phyloP scores from a whole-genome alignment of 2,797 vertebrate genomes.

The Microcaecilia unicolor region DNA sequence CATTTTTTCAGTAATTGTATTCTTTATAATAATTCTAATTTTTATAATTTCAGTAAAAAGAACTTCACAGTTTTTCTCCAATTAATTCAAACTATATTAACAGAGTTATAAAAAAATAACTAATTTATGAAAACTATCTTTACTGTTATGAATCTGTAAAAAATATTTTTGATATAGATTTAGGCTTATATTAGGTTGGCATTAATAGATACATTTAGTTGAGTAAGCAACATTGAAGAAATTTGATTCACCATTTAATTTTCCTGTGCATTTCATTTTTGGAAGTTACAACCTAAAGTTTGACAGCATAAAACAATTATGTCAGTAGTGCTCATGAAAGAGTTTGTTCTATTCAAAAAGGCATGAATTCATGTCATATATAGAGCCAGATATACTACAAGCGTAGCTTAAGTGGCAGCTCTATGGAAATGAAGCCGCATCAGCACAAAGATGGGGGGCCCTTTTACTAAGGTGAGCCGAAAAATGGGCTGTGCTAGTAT shows the following conservation, averaged over 20 bases:
- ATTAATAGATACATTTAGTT: conserved; percentile 11
- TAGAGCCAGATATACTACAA: conserved; percentile 14
- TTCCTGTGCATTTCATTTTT: conserved; percentile 13
- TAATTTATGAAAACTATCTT: conserved; percentile 30
- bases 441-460: too few species aligned
- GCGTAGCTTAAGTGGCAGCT: conserved; percentile 30
- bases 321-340: conserved; percentile 8
- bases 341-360: conserved; percentile 12
- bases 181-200: conserved; percentile 9
- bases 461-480: too few species aligned
- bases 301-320: conserved; percentile 15
- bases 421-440: too few species aligned
- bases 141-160: conserved; percentile 15
- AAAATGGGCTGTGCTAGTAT: too few species aligned
- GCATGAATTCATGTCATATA: conserved; percentile 17
- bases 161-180: conserved; percentile 3
- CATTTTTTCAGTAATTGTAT: too few species aligned
- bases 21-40: too few species aligned
- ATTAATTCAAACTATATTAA: conserved; percentile 25
- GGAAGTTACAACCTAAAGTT: conserved; percentile 23
- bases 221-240: conserved; percentile 16
- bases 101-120: conserved; percentile 38
- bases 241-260: conserved; percentile 14
- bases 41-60: conserved; percentile 34
- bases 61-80: conserved; percentile 10